Evolutionary conservation across 2,888 invertebrate species (phyloP).

Genomic region (Aplocera efformata): DNA sequence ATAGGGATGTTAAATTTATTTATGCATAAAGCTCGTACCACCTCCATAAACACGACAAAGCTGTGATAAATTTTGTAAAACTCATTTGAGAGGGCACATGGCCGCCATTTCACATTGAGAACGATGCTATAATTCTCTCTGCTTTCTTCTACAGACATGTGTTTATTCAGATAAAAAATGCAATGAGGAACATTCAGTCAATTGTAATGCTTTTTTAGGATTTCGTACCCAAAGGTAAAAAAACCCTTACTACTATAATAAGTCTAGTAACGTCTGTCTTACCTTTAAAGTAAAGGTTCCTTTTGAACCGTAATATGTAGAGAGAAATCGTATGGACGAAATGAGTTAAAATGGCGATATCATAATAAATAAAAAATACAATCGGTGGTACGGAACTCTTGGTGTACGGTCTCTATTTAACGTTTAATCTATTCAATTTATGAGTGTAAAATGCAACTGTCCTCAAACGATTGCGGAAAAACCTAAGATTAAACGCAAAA

Average conservation of each 20-base stretch:
- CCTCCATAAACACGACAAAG: conserved; percentile 27
- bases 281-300: too few relatives aligned
- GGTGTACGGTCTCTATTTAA: too few relatives aligned
- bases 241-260: too few relatives aligned
- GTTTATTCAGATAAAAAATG: neutral
- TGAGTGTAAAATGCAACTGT: conserved; percentile 4
- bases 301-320: too few relatives aligned
- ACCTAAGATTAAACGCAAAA: neutral
- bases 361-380: too few relatives aligned
- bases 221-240: too few relatives aligned
- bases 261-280: too few relatives aligned
- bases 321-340: too few relatives aligned
- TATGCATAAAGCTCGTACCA: conserved; percentile 7
- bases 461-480: conserved; percentile 12
- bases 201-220: too few relatives aligned
- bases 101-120: conserved; percentile 35
- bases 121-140: conserved; percentile 36
- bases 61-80: conserved; percentile 32
- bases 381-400: too few relatives aligned
- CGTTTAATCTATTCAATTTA: conserved; percentile 4
- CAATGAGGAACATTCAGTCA: too few relatives aligned
- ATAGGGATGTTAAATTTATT: neutral
- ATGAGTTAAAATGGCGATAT: too few relatives aligned
- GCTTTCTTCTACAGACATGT: conserved; percentile 30
- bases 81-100: conserved; percentile 29